Evolutionary conservation across 2,888 invertebrate species (phyloP).

Genomic region (Ptychoptera albimana): DNA sequence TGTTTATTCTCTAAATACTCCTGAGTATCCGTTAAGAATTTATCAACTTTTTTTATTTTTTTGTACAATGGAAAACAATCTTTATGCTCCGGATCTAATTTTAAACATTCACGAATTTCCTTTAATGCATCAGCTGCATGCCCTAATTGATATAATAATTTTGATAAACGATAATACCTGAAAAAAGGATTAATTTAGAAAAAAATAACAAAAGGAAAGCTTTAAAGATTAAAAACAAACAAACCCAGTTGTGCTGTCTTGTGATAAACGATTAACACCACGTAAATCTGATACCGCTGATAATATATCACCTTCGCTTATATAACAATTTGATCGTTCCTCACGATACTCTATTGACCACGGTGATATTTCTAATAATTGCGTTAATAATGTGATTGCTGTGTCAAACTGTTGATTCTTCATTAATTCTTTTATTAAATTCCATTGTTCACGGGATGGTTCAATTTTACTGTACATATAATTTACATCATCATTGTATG

Average conservation of each 20-base stretch:
- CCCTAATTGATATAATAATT: conserved; percentile 76
- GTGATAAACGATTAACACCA: conserved; percentile 74
- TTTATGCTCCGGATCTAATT: conserved; percentile 94
- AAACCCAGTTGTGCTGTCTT: conserved; percentile 75
- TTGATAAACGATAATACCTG: conserved; percentile 40
- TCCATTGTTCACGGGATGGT: conserved; percentile 45
- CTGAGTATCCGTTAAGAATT: conserved; percentile 52
- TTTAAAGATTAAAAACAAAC: conserved; percentile 25
- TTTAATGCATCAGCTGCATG: conserved; percentile 81
- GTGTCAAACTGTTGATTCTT: conserved; percentile 35
- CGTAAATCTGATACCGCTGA: conserved; percentile 84
- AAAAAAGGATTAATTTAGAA: background rate
- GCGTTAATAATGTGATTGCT: conserved; percentile 48
- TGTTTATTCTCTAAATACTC: conserved; percentile 41
- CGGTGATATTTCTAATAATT: conserved; percentile 65
- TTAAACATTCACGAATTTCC: conserved; percentile 92
- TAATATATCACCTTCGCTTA: conserved; percentile 57
- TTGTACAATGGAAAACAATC: conserved; percentile 93
- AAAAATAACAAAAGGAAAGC: background rate
- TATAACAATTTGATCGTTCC: conserved; percentile 72
- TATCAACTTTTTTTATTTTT: conserved; percentile 84
- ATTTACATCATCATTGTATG: conserved; percentile 59
- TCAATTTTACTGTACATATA: conserved; percentile 49
- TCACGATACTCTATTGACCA: conserved; percentile 78
- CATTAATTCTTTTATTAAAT: conserved; percentile 46